These are phyloP conservation scores for Tetramorium bicarinatum DNA, from an alignment of 2,888 invertebrate species.

Conservation along the genomic window DNA sequence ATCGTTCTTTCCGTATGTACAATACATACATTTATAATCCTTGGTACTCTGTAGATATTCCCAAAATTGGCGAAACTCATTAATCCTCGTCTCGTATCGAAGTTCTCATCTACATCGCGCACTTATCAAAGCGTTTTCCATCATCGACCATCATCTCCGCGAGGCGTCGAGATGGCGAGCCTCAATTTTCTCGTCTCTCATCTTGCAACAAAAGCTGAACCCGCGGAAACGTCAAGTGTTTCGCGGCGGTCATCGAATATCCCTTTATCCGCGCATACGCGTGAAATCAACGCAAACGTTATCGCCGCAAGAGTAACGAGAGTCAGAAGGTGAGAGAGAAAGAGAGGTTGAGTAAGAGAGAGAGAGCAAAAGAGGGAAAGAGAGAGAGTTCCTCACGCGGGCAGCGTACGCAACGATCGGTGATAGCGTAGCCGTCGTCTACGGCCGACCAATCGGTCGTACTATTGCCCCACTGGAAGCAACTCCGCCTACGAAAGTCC, in stretches of 20 bases:
- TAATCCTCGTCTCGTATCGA: not conserved
- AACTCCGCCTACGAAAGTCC: slow-evolving; percentile 25
- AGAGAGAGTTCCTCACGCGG: slow-evolving; percentile 26
- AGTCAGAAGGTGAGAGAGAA: not conserved
- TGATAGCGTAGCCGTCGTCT: slow-evolving; percentile 56
- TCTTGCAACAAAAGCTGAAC: not conserved
- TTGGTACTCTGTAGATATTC: not conserved
- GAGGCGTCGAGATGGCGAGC: slow-evolving; percentile 12
- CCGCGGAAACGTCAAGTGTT: slow-evolving; percentile 8
- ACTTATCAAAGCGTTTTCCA: not conserved
- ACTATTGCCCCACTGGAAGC: slow-evolving; percentile 50
- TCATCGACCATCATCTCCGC: not conserved
- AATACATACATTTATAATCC: not conserved
- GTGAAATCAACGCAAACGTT: slow-evolving; percentile 36
- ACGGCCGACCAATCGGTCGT: slow-evolving; percentile 42
- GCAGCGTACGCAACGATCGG: slow-evolving; percentile 11
- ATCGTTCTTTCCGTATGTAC: not conserved
- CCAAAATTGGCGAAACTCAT: not conserved
- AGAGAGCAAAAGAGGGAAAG: not conserved
- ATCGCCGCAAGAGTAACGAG: slow-evolving; percentile 29
- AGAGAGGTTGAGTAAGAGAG: not conserved
- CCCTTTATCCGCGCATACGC: slow-evolving; percentile 12
- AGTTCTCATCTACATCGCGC: not conserved
- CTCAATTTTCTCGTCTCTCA: slow-evolving; percentile 21
- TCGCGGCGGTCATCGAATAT: slow-evolving; percentile 13